Percentiles rank a stretch among this genome's conserved stretches.
Evolutionary conservation across 2,888 invertebrate species (phyloP).

Genomic region (Diaprepes abbreviatus): DNA sequence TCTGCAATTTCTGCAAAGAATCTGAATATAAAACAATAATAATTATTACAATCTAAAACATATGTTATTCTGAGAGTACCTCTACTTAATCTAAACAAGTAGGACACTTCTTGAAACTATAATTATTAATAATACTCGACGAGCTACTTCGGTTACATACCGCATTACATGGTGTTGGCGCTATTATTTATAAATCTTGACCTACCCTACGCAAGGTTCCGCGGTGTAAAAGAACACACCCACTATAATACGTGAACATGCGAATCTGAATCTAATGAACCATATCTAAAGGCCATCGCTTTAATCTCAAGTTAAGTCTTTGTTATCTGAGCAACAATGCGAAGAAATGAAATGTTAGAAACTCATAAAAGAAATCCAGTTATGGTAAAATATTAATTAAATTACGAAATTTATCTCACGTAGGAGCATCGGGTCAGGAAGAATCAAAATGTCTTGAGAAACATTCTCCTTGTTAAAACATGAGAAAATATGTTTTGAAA

Average conservation of each 20-base stretch:
- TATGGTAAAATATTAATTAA: too few species aligned
- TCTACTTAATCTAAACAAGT: slow-evolving; percentile 28
- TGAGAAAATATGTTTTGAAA: too few species aligned
- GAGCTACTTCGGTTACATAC: slow-evolving; percentile 28
- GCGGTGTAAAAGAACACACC: slow-evolving; percentile 38
- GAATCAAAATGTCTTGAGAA: too few species aligned
- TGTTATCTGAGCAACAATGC: neutral
- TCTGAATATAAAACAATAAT: slow-evolving; percentile 11
- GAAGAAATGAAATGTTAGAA: neutral
- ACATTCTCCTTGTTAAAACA: too few species aligned
- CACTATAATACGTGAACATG: slow-evolving; percentile 31
- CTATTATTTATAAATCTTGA: slow-evolving; percentile 44
- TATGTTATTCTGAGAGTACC: slow-evolving; percentile 25
- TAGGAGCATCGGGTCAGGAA: too few species aligned
- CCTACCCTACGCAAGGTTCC: slow-evolving; percentile 44
- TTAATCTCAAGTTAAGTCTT: slow-evolving; percentile 18
- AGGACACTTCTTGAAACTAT: slow-evolving; percentile 24
- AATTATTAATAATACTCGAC: slow-evolving; percentile 30
- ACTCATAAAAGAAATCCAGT: too few species aligned
- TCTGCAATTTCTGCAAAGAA: neutral
- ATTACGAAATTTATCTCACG: too few species aligned
- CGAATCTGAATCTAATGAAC: slow-evolving; percentile 17
- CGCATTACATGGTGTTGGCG: slow-evolving; percentile 23
- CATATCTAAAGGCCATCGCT: slow-evolving; percentile 19
- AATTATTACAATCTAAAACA: slow-evolving; percentile 31